Percentiles rank a stretch among this genome's conserved stretches.
Conservation (phyloP, 2,797 vertebrate species). For the Antennarius maculatus region DNA sequence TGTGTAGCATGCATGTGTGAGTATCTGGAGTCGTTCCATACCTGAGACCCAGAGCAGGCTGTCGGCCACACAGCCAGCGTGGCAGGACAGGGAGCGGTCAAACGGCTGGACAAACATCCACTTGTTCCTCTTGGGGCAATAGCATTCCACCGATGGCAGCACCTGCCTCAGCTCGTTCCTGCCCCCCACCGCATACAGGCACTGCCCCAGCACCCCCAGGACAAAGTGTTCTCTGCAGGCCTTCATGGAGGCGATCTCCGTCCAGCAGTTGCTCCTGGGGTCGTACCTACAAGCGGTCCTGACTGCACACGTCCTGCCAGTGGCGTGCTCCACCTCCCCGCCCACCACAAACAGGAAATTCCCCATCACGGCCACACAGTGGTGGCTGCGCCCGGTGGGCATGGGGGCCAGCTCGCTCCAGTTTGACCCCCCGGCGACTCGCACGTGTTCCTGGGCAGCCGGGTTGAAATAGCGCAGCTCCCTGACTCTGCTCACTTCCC, state of each 20-base stretch:
- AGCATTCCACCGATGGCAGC: constrained; percentile 93
- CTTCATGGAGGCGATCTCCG: constrained; percentile 95
- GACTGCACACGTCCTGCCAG: constrained; percentile 90
- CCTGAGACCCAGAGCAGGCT: constrained; percentile 98
- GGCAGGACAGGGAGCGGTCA: constrained; percentile 95
- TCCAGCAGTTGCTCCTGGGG: constrained; percentile 91
- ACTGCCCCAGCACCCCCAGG: constrained; percentile 90
- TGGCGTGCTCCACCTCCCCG: constrained; percentile 92
- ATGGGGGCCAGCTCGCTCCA: constrained; percentile 94
- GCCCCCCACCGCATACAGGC: constrained; percentile 92
- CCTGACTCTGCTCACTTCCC: constrained; percentile 91
- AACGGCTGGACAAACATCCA: constrained; percentile 96
- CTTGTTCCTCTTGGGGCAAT: constrained; percentile 96
- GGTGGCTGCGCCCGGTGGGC: constrained; percentile 93
- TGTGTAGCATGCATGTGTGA: neutral
- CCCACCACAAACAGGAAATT: constrained; percentile 95
- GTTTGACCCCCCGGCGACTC: constrained; percentile 88
- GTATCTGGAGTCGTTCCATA: constrained; percentile 61
- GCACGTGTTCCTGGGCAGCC: constrained; percentile 85
- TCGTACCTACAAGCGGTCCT: constrained; percentile 93
- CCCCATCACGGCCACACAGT: constrained; percentile 94
- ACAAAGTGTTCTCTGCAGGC: constrained; percentile 97
- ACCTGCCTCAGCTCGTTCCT: constrained; percentile 95
- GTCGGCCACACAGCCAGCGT: constrained; percentile 94
- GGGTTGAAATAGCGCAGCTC: constrained; percentile 96